Evolutionary conservation across 2,113 vertebrate genomes (phyloP).

Genomic region (Desmodus rotundus): DNA sequence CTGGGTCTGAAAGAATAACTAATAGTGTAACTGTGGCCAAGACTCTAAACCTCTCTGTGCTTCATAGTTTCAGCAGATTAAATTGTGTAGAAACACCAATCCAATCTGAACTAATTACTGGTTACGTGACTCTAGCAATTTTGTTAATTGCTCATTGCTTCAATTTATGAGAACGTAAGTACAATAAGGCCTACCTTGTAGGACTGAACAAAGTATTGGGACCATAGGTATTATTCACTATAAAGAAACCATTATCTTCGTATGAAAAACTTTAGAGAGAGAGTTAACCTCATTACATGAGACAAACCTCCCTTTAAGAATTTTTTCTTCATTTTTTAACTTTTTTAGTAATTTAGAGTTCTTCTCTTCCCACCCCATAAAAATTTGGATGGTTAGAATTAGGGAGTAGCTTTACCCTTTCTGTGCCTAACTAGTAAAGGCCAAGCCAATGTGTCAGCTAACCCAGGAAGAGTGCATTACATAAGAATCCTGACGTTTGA

Average conservation of each 20-base stretch:
- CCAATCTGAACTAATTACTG: neutral
- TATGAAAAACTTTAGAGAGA: neutral
- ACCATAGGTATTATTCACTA: neutral
- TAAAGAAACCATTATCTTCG: neutral
- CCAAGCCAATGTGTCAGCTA: neutral
- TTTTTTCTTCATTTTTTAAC: neutral
- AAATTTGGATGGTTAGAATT: neutral
- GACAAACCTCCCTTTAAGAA: neutral
- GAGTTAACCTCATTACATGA: neutral
- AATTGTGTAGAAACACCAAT: neutral
- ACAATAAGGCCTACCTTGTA: neutral
- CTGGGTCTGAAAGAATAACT: neutral
- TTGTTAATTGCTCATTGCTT: neutral
- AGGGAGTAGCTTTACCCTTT: neutral
- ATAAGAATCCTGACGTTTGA: accelerated
- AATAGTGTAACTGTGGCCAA: neutral
- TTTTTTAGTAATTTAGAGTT: neutral
- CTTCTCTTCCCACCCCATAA: neutral
- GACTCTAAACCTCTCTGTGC: neutral
- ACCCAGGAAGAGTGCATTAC: neutral
- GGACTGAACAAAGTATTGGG: neutral
- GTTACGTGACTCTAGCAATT: neutral
- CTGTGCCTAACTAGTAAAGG: neutral
- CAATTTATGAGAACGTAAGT: neutral
- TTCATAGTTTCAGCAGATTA: neutral